phyloP scores from a whole-genome alignment of 2,797 vertebrate genomes.

The Pogoniulus pusillus region DNA sequence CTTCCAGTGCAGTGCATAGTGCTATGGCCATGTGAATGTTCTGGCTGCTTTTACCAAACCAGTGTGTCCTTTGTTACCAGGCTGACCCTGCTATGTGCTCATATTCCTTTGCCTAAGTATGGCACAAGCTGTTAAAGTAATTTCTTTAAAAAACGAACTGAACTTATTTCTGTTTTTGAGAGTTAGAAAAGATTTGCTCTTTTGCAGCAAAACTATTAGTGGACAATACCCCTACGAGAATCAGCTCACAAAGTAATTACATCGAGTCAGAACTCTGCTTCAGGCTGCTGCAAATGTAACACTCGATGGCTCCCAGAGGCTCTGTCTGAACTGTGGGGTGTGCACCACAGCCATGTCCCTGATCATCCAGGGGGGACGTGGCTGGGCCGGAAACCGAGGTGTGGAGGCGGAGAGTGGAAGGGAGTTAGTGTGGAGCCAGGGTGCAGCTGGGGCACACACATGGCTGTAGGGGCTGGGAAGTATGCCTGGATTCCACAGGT shows the following conservation, averaged over 20 bases:
- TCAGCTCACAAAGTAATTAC: constrained; percentile 29
- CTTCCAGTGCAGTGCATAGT: constrained; percentile 14
- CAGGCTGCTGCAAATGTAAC: neutral
- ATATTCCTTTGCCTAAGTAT: neutral
- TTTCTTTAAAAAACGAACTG: constrained; percentile 13
- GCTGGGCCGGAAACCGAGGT: neutral
- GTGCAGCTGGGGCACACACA: constrained; percentile 10
- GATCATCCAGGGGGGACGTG: neutral
- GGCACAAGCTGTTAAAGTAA: constrained; percentile 19
- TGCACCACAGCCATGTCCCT: neutral
- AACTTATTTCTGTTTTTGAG: neutral
- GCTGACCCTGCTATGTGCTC: neutral
- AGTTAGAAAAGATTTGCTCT: neutral
- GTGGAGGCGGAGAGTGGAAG: neutral
- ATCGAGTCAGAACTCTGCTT: neutral
- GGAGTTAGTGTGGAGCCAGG: neutral
- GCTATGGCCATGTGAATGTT: neutral
- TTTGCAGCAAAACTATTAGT: neutral
- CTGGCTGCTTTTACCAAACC: constrained; percentile 8
- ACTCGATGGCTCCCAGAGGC: constrained; percentile 10
- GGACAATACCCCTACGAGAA: neutral
- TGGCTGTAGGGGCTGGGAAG: neutral
- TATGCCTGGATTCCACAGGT: neutral
- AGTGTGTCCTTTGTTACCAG: constrained; percentile 9
- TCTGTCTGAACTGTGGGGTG: neutral